Evolutionary conservation across 2,888 invertebrate genomes (phyloP).

Genomic region (Athrips mouffetella): DNA sequence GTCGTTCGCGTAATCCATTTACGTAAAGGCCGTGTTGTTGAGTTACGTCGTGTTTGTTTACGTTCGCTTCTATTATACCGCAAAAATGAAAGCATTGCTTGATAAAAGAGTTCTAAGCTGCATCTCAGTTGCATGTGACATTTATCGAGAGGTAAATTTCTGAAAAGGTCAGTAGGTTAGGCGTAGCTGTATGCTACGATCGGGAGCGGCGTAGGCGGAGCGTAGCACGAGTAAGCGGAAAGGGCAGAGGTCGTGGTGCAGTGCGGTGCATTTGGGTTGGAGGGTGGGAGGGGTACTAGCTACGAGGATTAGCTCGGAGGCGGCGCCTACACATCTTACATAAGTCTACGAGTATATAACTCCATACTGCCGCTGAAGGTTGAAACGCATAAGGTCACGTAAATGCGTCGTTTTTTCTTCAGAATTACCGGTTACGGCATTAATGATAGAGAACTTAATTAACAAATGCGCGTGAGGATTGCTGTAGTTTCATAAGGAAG

Average conservation of each 20-base stretch:
- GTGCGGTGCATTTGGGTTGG: conserved; percentile 54
- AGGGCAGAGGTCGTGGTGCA: conserved; percentile 63
- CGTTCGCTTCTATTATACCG: not conserved
- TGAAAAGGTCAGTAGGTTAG: conserved; percentile 19
- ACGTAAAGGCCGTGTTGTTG: conserved; percentile 2
- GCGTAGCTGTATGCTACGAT: conserved; percentile 16
- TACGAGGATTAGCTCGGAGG: conserved; percentile 33
- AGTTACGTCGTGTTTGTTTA: not conserved
- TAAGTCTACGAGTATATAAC: conserved; percentile 35
- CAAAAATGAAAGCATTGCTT: conserved; percentile 1
- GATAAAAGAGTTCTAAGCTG: not conserved
- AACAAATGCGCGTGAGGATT: not conserved
- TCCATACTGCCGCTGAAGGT: conserved; percentile 63
- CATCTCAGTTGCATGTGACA: conserved; percentile 8
- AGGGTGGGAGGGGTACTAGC: conserved; percentile 34
- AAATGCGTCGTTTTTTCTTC: conserved; percentile 12
- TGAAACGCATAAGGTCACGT: conserved; percentile 61
- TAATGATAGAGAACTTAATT: not conserved
- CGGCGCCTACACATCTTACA: conserved; percentile 32
- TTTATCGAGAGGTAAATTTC: not conserved
- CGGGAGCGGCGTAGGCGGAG: conserved; percentile 15
- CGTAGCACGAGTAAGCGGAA: conserved; percentile 26
- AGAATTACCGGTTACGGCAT: not conserved
- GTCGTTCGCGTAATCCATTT: conserved; percentile 17
- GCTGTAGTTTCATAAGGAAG: not conserved